Evolutionary conservation across 2,888 invertebrate species (phyloP), one percentile per base, ranked within the genome.

Genomic region (Nymphalis c-album): DNA sequence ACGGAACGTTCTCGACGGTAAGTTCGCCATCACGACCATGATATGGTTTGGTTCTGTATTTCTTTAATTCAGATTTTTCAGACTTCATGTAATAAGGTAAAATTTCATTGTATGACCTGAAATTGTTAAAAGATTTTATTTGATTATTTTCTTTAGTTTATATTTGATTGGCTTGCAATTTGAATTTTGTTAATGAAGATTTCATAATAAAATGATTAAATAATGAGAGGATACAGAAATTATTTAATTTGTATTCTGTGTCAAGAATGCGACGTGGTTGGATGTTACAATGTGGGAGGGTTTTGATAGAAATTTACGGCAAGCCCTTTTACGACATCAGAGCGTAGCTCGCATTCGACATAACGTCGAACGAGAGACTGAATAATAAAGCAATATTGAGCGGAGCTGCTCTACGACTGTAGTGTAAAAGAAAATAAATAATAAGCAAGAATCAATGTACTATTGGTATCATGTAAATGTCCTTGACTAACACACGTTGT

Each of bases 91-190:
- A 95, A 80, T 94, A 94, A 31, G 90, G 89, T 68, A 94, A 77
- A 35, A 95, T 93, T 53, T 95, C 94, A 1, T 88, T 77, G 78
- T 94, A 94, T 26, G 95, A 93, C 97, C 97, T 92, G 84, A 69
- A 76, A 77, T 71, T 57, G 71, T 70, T 64, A 60, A 58, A 65
- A 63, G 60, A 60, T 60, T 35, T 47, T 26, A 45, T 3, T n/a
- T 40, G 35, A 16, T 48, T 40, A 40, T 40, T 40, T 40, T 40
- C 2, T 10, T 40, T 40, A 40, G 40, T 4, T 40, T 40, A 13
- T 40, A 40, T 40, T 40, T 40, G 40, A 13, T 13, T 13, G 4
- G 4, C 40, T 40, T 40, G 13, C 10, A 10, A 13, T 40, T 40
- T 8, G 3, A 3, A 40, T 40, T 13, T 40, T 13, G 40, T 40